phyloP scores from a whole-genome alignment of 2,113 vertebrate species.

The Hippocampus abdominalis region DNA sequence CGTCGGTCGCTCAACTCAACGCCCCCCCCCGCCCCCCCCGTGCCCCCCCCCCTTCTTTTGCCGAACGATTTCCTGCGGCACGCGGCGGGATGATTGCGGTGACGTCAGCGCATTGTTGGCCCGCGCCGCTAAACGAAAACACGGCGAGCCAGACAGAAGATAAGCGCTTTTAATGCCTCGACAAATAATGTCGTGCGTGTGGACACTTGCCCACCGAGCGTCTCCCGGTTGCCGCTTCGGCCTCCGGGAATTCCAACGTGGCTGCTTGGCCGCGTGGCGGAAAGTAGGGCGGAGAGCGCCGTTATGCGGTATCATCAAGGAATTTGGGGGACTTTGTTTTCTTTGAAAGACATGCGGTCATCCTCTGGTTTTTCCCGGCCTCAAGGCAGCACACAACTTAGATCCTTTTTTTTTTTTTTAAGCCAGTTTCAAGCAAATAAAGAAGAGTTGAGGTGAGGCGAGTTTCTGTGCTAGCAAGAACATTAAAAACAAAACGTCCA shows the following conservation, averaged over 20 bases:
- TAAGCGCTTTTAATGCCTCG: constrained; percentile 57
- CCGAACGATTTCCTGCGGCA: constrained; percentile 47
- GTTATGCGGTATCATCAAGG: constrained; percentile 17
- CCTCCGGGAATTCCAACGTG: constrained; percentile 67
- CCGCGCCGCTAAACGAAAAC: constrained; percentile 56
- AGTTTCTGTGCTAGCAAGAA: not conserved
- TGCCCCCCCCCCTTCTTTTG: not conserved
- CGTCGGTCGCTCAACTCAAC: constrained; percentile 11
- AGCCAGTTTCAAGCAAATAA: not conserved
- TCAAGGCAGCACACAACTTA: not conserved
- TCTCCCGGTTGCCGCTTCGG: constrained; percentile 59
- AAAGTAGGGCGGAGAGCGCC: constrained; percentile 41
- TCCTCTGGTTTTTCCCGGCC: not conserved
- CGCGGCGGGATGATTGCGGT: constrained; percentile 48
- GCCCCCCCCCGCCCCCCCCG: not conserved
- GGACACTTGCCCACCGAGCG: constrained; percentile 57
- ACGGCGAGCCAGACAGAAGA: constrained; percentile 63
- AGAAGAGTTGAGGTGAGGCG: too few relatives aligned
- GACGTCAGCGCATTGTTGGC: constrained; percentile 66
- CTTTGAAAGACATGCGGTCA: not conserved
- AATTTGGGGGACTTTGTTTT: not conserved
- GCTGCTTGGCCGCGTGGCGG: constrained; percentile 49
- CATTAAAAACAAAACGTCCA: not conserved
- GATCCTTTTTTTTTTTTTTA: not conserved
- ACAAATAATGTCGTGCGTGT: constrained; percentile 56